Evolutionary conservation across 2,113 vertebrate genomes (phyloP).

Genomic region (Cercocebus atys): DNA sequence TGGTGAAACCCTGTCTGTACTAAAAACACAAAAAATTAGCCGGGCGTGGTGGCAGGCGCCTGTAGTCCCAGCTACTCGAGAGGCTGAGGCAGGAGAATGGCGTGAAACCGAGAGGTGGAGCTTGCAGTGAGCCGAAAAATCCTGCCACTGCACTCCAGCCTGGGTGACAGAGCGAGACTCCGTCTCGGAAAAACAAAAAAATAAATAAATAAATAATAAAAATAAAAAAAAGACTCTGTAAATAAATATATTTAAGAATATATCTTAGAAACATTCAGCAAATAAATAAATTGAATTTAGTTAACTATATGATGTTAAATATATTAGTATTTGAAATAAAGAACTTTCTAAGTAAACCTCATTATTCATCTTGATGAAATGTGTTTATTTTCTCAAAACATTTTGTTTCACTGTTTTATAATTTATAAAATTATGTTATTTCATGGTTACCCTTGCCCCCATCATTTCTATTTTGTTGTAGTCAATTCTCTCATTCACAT

Average conservation of each 20-base stretch:
- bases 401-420: neutral
- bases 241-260: neutral
- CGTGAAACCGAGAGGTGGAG: too few relatives aligned
- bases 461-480: neutral
- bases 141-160: too few relatives aligned
- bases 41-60: too few relatives aligned
- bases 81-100: too few relatives aligned
- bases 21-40: too few relatives aligned
- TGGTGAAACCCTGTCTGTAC: too few relatives aligned
- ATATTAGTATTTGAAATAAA: neutral
- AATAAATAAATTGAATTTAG: slow-evolving; percentile 30
- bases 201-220: too few relatives aligned
- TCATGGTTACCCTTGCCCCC: neutral
- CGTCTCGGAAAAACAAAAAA: too few relatives aligned
- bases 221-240: neutral
- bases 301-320: slow-evolving; percentile 2
- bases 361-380: neutral
- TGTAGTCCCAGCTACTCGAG: too few relatives aligned
- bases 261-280: neutral
- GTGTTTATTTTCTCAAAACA: neutral
- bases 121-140: too few relatives aligned
- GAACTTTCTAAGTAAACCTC: neutral
- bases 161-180: too few relatives aligned
- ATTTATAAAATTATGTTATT: neutral
- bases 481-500: neutral